These are phyloP conservation scores for Sycophila sp. DNA, from an alignment of 1,140 invertebrate genomes.

Conservation along the genomic window DNA sequence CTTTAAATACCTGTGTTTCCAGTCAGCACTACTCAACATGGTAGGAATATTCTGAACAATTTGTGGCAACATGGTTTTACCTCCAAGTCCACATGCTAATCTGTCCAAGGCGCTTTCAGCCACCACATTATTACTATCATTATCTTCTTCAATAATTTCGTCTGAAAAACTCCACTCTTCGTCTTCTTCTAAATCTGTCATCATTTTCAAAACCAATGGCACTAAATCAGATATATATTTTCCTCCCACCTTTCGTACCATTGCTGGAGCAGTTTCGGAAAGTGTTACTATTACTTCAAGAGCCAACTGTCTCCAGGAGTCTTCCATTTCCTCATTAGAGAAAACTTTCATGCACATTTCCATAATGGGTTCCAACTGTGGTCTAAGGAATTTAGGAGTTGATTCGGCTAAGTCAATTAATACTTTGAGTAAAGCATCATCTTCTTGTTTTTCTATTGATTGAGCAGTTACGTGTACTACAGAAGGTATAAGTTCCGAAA, in stretches of 20 bases:
- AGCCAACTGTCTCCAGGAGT: conserved; percentile 89
- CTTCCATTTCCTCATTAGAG: conserved; percentile 73
- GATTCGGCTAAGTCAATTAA: conserved; percentile 94
- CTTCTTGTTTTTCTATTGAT: conserved; percentile 84
- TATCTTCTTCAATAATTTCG: conserved; percentile 78
- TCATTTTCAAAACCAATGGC: conserved; percentile 89
- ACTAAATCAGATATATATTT: conserved; percentile 84
- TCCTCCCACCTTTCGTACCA: conserved; percentile 89
- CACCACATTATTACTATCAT: conserved; percentile 89
- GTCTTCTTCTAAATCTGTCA: conserved; percentile 97
- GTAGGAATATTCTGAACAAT: conserved; percentile 86
- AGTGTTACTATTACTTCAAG: conserved; percentile 95
- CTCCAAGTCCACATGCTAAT: conserved; percentile 93
- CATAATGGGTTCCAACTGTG: conserved; percentile 88
- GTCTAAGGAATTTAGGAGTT: conserved; percentile 90
- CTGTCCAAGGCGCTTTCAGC: conserved; percentile 97
- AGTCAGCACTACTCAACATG: conserved; percentile 87
- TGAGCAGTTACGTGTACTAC: conserved; percentile 77
- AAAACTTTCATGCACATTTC: conserved; percentile 90
- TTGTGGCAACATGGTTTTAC: conserved; percentile 92
- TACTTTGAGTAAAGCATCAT: conserved; percentile 90
- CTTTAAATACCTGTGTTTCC: conserved; percentile 73
- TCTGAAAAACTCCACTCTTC: conserved; percentile 78
- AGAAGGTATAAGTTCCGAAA: conserved; percentile 84
- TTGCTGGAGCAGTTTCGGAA: conserved; percentile 93